A percentile compares a stretch with the other conserved stretches of the same genome.
phyloP scores from a whole-genome alignment of 2,888 invertebrate species.

The Ectropis crepuscularia region DNA sequence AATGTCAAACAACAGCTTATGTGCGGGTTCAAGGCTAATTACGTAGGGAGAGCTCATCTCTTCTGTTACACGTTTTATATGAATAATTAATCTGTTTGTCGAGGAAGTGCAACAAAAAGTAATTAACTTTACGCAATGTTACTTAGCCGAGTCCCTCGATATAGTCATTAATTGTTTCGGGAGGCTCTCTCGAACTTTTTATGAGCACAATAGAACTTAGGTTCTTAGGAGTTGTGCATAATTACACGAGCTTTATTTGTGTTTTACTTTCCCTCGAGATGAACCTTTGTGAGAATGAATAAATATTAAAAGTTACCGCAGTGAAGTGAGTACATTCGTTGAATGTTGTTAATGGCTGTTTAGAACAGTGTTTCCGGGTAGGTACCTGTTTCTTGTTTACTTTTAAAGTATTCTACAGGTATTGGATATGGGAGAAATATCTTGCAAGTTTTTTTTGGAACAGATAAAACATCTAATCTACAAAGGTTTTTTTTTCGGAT shows the following conservation, averaged over 20 bases:
- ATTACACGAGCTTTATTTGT: conserved; percentile 41
- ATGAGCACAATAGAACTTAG: conserved; percentile 37
- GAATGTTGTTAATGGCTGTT: conserved; percentile 27
- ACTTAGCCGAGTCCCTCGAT: conserved; percentile 35
- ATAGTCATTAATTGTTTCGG: conserved; percentile 41
- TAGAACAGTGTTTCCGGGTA: conserved; percentile 16
- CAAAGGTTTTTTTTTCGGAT: too few relatives aligned
- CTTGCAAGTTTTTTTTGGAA: too few relatives aligned
- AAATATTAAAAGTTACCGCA: conserved; percentile 35
- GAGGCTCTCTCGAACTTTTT: conserved; percentile 37
- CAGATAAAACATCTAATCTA: too few relatives aligned
- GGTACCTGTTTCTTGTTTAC: too few relatives aligned
- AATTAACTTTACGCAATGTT: conserved; percentile 38
- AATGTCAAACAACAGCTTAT: conserved; percentile 53
- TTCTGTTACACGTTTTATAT: conserved; percentile 42
- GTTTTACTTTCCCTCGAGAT: conserved; percentile 31
- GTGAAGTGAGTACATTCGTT: conserved; percentile 8
- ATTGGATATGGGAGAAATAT: background rate
- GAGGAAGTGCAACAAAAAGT: conserved; percentile 41
- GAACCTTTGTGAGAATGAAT: conserved; percentile 38
- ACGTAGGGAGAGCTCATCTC: conserved; percentile 48
- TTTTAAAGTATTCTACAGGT: conserved; percentile 6
- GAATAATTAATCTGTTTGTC: conserved; percentile 43
- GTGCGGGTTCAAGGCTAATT: conserved; percentile 57
- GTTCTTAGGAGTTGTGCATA: conserved; percentile 39